Base-by-base conservation (phyloP, 2,888 invertebrate species). In the Perithous albicinctus region DNA sequence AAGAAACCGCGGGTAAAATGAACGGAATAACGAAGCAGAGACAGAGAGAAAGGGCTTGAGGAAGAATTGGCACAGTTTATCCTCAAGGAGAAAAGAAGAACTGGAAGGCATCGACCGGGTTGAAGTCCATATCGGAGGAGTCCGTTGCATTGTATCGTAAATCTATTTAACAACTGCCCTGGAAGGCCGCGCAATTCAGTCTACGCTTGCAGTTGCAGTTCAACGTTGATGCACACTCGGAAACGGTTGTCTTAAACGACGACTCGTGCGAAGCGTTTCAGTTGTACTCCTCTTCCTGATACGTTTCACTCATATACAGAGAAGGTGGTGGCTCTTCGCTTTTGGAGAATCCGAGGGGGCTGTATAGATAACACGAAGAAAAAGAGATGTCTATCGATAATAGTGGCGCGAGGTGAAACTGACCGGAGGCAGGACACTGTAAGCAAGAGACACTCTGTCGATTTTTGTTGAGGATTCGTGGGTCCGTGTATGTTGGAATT, bases 321-420 rank as follows among this genome's bases (percentile, higher is more conserved):
- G 10, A 38, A 35, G 32, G 23, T 46, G 29, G 70, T 46, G 63
- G 63, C 51, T 78, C 43, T 70, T 12, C 29, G 38, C 61, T 35
- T 26, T 20, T n/a, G 32, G 7, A 26, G 10, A 29, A 7, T 8
- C 41, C 12, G 7, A 32, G 7, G 32, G 20, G n/a, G n/a, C n/a
- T 23, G 23, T 35, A 35, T 38, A 64, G 67, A 79, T n/a, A 20
- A 43, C 54, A n/a, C n/a, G n/a, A n/a, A 41, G 74, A 80, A 67
- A 80, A 75, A 74, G 48, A 63, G 63, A 67, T 75, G 74, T 75
- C 59, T 80, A 80, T 76, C 75, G 69, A 74, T 76, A 76, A 72
- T 56, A 32, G 80, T 51, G 23, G 41, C 56, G 54, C 54, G 75
- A 38, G 76, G 69, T 69, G 43, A 38, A 10, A 10, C 8, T 7